phyloP scores from a whole-genome alignment of 2,888 invertebrate species.

The Ditylenchus weischeri region DNA sequence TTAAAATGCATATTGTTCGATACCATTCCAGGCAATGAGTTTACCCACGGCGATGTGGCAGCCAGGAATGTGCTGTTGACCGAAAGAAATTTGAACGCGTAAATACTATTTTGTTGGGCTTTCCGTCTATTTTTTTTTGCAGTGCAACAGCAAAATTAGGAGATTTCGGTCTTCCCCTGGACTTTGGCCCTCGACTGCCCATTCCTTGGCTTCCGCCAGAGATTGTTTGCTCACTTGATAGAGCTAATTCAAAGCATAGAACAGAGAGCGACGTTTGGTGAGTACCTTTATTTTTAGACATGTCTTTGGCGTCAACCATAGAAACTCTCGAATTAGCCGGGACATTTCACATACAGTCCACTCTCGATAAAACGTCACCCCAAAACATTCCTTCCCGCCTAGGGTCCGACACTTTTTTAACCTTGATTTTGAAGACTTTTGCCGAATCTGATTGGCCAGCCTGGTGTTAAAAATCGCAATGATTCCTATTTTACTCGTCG shows the following conservation, averaged over 20 bases:
- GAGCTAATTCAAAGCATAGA: constrained; percentile 41
- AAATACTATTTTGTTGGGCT: neutral
- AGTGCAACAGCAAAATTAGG: constrained; percentile 46
- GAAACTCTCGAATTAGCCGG: neutral
- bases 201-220: constrained; percentile 55
- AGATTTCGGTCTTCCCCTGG: constrained; percentile 45
- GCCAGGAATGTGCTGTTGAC: constrained; percentile 51
- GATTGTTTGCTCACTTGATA: constrained; percentile 47
- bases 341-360: no score
- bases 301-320: neutral
- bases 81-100: constrained; percentile 43
- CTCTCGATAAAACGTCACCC: neutral
- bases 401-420: no score
- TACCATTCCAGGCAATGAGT: constrained; percentile 42
- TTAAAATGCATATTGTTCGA: neutral
- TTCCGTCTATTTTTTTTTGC: constrained; percentile 1
- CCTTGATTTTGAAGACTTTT: no score
- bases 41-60: constrained; percentile 54
- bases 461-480: no score
- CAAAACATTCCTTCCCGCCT: no score
- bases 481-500: no score
- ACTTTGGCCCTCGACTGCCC: constrained; percentile 49
- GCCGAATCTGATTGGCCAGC: no score
- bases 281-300: no score
- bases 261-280: constrained; percentile 55